Percentiles rank a stretch among this genome's conserved stretches.
These are phyloP conservation scores for Aeoliscus strigatus DNA, from an alignment of 2,797 vertebrate genomes.

Conservation along the genomic window DNA sequence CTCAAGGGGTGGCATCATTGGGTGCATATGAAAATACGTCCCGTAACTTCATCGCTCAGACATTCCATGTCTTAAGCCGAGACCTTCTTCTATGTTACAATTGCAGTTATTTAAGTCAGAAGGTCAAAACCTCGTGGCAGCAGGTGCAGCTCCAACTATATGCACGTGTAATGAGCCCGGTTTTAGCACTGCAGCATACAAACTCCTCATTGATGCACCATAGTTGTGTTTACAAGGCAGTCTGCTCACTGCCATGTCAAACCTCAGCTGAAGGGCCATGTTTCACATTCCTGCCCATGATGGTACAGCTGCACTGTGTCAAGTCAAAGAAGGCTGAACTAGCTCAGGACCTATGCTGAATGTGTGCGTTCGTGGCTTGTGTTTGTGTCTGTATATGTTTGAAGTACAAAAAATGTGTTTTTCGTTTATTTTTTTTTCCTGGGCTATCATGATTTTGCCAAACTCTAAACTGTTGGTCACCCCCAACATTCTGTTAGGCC, in stretches of 20 bases:
- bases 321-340: constrained; percentile 23
- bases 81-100: too few relatives aligned
- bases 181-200: constrained; percentile 20
- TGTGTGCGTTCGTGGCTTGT: too few relatives aligned
- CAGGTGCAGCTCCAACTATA: constrained; percentile 12
- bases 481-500: constrained; percentile 22
- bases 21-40: too few relatives aligned
- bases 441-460: constrained; percentile 10
- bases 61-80: too few relatives aligned
- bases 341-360: constrained; percentile 9
- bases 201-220: constrained; percentile 45
- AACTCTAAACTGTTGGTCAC: constrained; percentile 13
- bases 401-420: constrained; percentile 13
- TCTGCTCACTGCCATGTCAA: constrained; percentile 48
- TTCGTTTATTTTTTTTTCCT: constrained; percentile 15
- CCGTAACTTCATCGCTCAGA: too few relatives aligned
- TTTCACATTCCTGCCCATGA: constrained; percentile 62
- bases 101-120: constrained; percentile 3
- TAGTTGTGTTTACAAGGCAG: constrained; percentile 53
- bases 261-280: constrained; percentile 52
- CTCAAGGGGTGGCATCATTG: too few relatives aligned
- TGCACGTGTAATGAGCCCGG: constrained; percentile 17
- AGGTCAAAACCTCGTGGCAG: constrained; percentile 11
- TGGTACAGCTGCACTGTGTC: constrained; percentile 37
- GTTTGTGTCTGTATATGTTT: constrained; percentile 18